Evolutionary conservation across 2,113 vertebrate species (phyloP).

Genomic region (Poeciliopsis occidentalis): DNA sequence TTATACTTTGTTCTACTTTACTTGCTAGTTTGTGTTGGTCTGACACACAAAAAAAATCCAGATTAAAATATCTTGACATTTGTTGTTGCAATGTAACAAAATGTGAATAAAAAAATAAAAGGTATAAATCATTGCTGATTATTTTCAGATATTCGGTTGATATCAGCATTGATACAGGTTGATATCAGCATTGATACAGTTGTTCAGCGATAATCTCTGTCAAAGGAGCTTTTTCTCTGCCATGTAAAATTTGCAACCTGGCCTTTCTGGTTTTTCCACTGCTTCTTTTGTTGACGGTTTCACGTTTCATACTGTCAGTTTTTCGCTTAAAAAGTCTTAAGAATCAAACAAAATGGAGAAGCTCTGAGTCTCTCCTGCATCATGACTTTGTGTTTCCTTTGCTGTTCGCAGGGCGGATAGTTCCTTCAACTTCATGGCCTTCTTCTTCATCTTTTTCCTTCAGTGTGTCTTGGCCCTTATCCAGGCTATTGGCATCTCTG

Average conservation of each 20-base stretch:
- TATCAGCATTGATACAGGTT: background rate
- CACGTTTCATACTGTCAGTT: background rate
- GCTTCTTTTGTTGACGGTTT: background rate
- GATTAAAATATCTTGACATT: background rate
- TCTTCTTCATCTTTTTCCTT: conserved; percentile 93
- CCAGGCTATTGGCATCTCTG: conserved; percentile 85
- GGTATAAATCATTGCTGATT: background rate
- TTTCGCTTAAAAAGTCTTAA: background rate
- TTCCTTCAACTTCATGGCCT: conserved; percentile 97
- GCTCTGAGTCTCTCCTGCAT: background rate
- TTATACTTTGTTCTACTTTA: too few relatives aligned
- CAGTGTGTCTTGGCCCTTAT: conserved; percentile 87
- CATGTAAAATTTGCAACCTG: background rate
- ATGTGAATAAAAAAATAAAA: background rate
- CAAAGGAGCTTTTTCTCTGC: background rate
- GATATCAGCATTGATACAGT: background rate
- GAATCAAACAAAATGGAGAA: conserved; percentile 12
- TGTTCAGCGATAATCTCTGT: background rate
- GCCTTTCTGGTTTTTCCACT: background rate
- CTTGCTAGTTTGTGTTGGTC: too few relatives aligned
- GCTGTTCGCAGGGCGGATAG: conserved; percentile 84
- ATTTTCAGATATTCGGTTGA: background rate
- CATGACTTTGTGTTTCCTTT: background rate
- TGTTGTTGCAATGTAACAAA: background rate
- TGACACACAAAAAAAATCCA: too few relatives aligned